phyloP scores from a whole-genome alignment of 2,888 invertebrate species.

The Caenorhabditis drosophilae region DNA sequence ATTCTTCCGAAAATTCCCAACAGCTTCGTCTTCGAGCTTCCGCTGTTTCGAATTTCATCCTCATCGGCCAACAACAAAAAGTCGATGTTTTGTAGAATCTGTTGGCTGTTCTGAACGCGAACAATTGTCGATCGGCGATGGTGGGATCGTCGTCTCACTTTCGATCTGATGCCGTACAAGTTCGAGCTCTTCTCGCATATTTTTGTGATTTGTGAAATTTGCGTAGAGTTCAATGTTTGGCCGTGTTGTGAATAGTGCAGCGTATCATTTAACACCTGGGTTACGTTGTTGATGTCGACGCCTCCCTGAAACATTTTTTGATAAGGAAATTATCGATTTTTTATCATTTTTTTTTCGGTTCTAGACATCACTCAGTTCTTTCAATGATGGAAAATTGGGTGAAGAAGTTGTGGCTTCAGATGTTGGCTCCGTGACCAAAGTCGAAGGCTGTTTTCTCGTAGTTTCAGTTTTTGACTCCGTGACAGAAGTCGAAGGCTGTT shows the following conservation, averaged over 20 bases:
- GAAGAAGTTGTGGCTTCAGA: too few species aligned
- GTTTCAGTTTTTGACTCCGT: too few species aligned
- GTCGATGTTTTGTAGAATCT: conserved; percentile 32
- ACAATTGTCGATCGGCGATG: too few species aligned
- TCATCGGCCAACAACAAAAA: conserved; percentile 15
- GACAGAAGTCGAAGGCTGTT: too few species aligned
- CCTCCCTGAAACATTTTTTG: too few species aligned
- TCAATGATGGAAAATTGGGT: too few species aligned
- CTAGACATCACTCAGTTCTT: too few species aligned
- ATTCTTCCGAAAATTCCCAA: conserved; percentile 3
- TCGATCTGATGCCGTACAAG: conserved; percentile 11
- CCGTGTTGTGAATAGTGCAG: conserved; percentile 15
- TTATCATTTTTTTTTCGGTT: too few species aligned
- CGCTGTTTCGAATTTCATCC: neutral
- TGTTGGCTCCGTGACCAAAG: too few species aligned
- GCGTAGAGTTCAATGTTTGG: conserved; percentile 8
- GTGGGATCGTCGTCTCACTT: too few species aligned
- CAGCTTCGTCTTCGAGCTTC: conserved; percentile 1
- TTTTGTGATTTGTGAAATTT: conserved; percentile 24
- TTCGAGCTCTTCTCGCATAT: conserved; percentile 24
- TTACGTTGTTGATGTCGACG: conserved; percentile 32
- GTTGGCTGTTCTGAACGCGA: conserved; percentile 16
- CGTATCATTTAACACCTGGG: conserved; percentile 23
- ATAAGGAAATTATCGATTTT: too few species aligned
- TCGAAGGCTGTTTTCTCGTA: too few species aligned